phyloP scores from a whole-genome alignment of 2,888 invertebrate species.

The Drosophila helvetica region DNA sequence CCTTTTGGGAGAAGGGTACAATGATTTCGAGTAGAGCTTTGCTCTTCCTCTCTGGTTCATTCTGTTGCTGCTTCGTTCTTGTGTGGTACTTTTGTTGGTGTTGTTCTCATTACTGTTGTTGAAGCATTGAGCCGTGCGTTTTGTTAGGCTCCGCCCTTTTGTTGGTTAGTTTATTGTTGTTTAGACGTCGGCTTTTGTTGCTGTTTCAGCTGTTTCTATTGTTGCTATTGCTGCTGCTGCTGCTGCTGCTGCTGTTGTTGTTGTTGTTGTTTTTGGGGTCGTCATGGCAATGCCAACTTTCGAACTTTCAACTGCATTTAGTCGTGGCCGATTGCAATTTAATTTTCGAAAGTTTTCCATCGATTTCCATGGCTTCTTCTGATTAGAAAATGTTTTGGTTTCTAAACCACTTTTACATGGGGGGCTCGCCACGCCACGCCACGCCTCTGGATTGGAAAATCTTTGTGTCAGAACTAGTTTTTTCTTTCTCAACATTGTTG shows the following conservation, averaged over 20 bases:
- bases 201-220: conserved; percentile 6
- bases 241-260: conserved; percentile 23
- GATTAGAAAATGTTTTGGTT: conserved; percentile 24
- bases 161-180: conserved; percentile 39
- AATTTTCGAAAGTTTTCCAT: conserved; percentile 37
- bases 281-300: conserved; percentile 61
- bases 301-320: conserved; percentile 53
- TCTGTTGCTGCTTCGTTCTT: conserved; percentile 30
- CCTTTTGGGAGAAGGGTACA: not conserved
- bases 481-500: no score
- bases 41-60: conserved; percentile 3
- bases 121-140: conserved; percentile 66
- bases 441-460: no score
- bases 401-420: not conserved
- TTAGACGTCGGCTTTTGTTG: conserved; percentile 15
- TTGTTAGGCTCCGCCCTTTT: conserved; percentile 61
- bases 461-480: not conserved
- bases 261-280: conserved; percentile 49
- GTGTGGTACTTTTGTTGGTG: conserved; percentile 14
- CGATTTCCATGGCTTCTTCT: conserved; percentile 11
- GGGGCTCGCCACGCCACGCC: no score
- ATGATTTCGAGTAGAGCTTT: not conserved
- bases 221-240: conserved; percentile 16
- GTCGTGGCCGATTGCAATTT: conserved; percentile 33
- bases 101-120: conserved; percentile 52